Base-by-base conservation (phyloP, 92 coral and sea anemone species). In the Epizoanthus stellaris region DNA sequence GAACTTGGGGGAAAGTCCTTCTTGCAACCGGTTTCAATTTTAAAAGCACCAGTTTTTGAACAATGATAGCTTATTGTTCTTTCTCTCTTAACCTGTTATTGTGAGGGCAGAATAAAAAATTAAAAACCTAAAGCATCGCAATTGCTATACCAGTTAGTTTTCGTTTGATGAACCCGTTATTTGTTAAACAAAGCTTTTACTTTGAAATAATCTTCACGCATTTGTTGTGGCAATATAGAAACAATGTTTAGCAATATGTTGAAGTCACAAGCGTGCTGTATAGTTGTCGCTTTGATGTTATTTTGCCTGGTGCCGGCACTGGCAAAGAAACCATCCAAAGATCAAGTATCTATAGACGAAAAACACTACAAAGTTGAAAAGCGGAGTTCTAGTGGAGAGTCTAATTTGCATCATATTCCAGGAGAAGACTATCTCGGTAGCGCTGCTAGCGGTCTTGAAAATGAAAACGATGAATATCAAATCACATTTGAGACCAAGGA, bases 21-120 rank as follows among this genome's bases (percentile, higher is more conserved):
- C 15, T 42, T 45, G 20, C 47, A 72, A 49, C 77, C 62, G 52
- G 77, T 73, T n/a, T 52, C 54, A 68, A 68, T 68, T 68, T n/a
- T n/a, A n/a, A n/a, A 68, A 73, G 30, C 40, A 75, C 80, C 80
- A 75, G 80, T 21, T 54, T 30, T 5, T 15, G 21, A 75, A 75
- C 64, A 75, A 75, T 25, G 30, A 16, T 40, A 5, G 64, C 59
- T 11, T 36, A 54, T 42, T 75, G 80, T 75, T 75, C 80, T 75
- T 36, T 56, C 61, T 15, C 47, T 5, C 15, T 56, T 56, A 14
- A 75, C 80, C 80, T 75, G 80, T 36, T 57, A 15, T 75, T 52
- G 3, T 25, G 38, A 75, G 13, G 47, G 34, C 30, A 75, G 56
- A 75, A 75, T 75, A 36, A 75, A 75, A 75, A 30, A 75, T 75